Percentiles rank a stretch among this genome's conserved stretches.
phyloP scores from a whole-genome alignment of 2,113 vertebrate species.

The Solea senegalensis region DNA sequence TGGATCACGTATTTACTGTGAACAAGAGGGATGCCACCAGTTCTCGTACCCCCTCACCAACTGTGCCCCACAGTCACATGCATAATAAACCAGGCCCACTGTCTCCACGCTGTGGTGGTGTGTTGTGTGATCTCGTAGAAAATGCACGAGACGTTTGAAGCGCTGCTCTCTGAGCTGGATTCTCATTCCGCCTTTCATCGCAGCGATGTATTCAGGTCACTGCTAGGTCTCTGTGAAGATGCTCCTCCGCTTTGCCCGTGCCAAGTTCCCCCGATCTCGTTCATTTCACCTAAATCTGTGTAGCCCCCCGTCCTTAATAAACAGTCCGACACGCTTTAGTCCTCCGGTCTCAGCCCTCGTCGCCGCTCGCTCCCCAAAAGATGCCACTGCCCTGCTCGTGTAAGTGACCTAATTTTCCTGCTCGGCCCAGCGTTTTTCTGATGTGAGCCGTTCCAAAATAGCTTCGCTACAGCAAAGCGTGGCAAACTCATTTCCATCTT shows the following conservation, averaged over 20 bases:
- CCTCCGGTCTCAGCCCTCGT: slow-evolving; percentile 55
- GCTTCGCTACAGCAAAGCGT: slow-evolving; percentile 76
- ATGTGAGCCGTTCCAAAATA: slow-evolving; percentile 80
- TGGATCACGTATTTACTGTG: slow-evolving; percentile 67
- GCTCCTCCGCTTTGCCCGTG: slow-evolving; percentile 29
- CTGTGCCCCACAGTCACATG: slow-evolving; percentile 55
- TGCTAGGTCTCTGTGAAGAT: slow-evolving; percentile 47
- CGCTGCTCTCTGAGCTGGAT: slow-evolving; percentile 31
- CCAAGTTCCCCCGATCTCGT: slow-evolving; percentile 40
- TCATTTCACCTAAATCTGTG: slow-evolving; percentile 56
- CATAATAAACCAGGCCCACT: slow-evolving; percentile 66
- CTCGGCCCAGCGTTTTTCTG: slow-evolving; percentile 75
- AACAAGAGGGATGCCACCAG: slow-evolving; percentile 61
- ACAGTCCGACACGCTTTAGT: slow-evolving; percentile 54
- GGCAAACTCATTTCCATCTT: slow-evolving; percentile 82
- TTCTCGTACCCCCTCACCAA: slow-evolving; percentile 52
- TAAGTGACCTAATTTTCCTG: slow-evolving; percentile 83
- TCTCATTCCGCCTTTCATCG: slow-evolving; percentile 29
- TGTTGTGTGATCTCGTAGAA: slow-evolving; percentile 51
- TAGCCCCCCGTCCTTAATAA: slow-evolving; percentile 60
- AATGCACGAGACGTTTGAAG: slow-evolving; percentile 47
- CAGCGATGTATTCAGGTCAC: slow-evolving; percentile 64
- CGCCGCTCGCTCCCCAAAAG: slow-evolving; percentile 39
- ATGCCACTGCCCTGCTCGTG: slow-evolving; percentile 71
- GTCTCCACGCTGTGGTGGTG: slow-evolving; percentile 37